Percentiles rank a stretch among this genome's conserved stretches.
Conservation (phyloP, 1,140 invertebrate species). For the Maconellicoccus hirsutus region DNA sequence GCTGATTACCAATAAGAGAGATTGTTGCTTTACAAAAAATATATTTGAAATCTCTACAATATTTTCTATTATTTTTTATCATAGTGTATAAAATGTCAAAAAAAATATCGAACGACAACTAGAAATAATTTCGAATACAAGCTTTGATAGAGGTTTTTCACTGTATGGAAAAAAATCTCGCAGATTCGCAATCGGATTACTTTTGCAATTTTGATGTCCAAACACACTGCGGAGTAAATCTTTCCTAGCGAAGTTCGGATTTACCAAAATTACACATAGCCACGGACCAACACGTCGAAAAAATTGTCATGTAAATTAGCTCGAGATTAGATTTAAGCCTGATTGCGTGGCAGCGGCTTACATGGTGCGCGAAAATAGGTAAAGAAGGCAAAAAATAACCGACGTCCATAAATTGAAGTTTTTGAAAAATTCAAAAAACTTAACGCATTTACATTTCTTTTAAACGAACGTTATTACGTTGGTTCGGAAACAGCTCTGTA, state of each 20-base stretch:
- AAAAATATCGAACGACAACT: background rate
- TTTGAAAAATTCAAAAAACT: too few relatives aligned
- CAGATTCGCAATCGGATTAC: conserved; percentile 7
- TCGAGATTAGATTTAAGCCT: background rate
- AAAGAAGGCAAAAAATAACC: too few relatives aligned
- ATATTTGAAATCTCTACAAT: background rate
- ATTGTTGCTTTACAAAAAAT: background rate
- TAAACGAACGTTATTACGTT: too few relatives aligned
- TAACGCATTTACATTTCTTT: too few relatives aligned
- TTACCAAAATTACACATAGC: background rate
- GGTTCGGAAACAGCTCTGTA: background rate
- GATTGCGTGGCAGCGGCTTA: background rate
- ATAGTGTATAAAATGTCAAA: background rate
- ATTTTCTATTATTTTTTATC: background rate
- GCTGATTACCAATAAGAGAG: background rate
- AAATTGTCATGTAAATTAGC: conserved; percentile 9
- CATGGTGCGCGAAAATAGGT: too few relatives aligned
- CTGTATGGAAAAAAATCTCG: background rate
- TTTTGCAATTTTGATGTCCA: conserved; percentile 9
- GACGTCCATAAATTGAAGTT: too few relatives aligned
- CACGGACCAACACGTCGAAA: background rate
- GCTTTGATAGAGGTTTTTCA: background rate
- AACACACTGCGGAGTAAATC: background rate
- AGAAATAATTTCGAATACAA: background rate
- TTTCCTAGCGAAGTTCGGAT: background rate